phyloP scores from a whole-genome alignment of 2,888 invertebrate genomes.

The Tanytarsus gracilentus region DNA sequence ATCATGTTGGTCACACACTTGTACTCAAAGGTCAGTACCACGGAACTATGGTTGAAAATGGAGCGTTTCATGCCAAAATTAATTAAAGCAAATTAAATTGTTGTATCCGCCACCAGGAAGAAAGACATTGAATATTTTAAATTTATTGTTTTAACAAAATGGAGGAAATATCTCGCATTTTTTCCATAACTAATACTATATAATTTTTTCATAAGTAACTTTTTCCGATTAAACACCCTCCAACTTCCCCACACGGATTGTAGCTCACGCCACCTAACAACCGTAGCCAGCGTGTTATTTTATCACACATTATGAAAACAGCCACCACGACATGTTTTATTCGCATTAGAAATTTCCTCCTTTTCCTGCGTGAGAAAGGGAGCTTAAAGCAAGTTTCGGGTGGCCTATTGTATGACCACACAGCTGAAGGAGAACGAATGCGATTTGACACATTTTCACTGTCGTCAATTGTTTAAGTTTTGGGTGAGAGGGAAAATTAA shows the following conservation, averaged over 20 bases:
- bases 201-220: slow-evolving; percentile 26
- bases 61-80: slow-evolving; percentile 27
- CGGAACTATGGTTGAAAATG: too few relatives aligned
- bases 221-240: slow-evolving; percentile 26
- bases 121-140: slow-evolving; percentile 29
- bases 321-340: slow-evolving; percentile 28
- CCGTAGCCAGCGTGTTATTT: slow-evolving; percentile 15
- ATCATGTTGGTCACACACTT: too few relatives aligned
- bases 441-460: slow-evolving; percentile 12
- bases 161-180: slow-evolving; percentile 29
- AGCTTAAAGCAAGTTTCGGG: too few relatives aligned
- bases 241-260: neutral
- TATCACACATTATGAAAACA: slow-evolving; percentile 15
- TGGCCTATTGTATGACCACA: neutral
- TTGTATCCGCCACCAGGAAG: slow-evolving; percentile 23
- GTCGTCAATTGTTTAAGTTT: neutral
- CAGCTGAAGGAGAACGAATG: neutral
- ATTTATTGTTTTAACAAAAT: slow-evolving; percentile 29
- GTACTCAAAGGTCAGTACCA: too few relatives aligned
- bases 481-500: slow-evolving; percentile 13
- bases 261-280: neutral
- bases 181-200: slow-evolving; percentile 27
- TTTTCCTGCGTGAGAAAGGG: neutral
- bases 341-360: slow-evolving; percentile 28
- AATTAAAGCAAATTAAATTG: slow-evolving; percentile 29